Evolutionary conservation across 2,113 vertebrate genomes (phyloP).

Genomic region (Lepisosteus oculatus): DNA sequence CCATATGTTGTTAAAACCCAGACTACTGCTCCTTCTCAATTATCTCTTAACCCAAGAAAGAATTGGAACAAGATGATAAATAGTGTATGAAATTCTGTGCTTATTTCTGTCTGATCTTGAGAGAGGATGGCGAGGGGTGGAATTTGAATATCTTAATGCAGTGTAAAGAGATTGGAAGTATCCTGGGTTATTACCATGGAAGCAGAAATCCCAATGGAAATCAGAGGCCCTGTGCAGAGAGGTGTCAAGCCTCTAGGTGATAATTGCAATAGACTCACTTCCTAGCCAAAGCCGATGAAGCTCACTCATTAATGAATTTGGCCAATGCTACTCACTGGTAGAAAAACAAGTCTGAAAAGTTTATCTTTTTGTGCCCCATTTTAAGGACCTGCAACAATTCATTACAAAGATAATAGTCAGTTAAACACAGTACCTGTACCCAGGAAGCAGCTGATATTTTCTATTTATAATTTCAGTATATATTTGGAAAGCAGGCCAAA

Average conservation of each 20-base stretch:
- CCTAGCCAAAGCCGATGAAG: neutral
- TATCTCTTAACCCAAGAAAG: constrained; percentile 5
- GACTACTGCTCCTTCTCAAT: neutral
- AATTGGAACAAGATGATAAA: constrained; percentile 13
- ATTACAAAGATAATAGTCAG: no score
- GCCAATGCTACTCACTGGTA: neutral
- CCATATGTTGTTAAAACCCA: neutral
- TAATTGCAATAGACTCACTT: neutral
- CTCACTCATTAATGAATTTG: neutral
- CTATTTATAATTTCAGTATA: no score
- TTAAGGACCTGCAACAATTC: no score
- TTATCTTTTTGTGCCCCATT: no score
- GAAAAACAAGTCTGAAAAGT: neutral
- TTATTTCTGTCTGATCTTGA: neutral
- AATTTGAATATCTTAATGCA: constrained; percentile 9
- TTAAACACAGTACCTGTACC: no score
- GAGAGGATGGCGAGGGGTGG: neutral
- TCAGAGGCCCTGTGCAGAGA: neutral
- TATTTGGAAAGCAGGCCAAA: no score
- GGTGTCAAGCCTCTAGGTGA: neutral
- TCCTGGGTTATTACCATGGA: neutral
- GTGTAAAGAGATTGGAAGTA: constrained; percentile 2
- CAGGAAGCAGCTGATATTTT: no score
- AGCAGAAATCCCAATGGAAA: constrained; percentile 3
- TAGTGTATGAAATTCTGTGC: neutral